Percentiles rank a stretch among this genome's conserved stretches.
These are phyloP conservation scores for Tamandua tetradactyla DNA, from an alignment of 2,797 vertebrate species.

Conservation along the genomic window DNA sequence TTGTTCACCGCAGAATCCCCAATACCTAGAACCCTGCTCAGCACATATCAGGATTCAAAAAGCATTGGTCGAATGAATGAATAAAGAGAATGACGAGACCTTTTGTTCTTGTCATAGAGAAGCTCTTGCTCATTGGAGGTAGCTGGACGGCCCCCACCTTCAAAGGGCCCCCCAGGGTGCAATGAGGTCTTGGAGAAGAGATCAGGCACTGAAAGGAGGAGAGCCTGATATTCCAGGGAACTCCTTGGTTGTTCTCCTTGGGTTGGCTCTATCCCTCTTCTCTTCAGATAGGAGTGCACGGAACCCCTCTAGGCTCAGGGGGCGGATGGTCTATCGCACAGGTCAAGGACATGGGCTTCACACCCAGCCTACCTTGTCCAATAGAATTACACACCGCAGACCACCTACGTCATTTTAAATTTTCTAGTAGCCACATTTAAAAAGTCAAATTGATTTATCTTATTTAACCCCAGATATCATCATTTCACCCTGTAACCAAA, in stretches of 20 bases:
- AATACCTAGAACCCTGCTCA: background rate
- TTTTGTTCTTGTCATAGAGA: background rate
- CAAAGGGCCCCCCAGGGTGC: background rate
- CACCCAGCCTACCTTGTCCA: background rate
- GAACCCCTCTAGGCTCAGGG: background rate
- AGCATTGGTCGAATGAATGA: background rate
- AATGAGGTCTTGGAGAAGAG: background rate
- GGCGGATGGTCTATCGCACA: rapidly evolving
- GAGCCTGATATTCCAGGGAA: background rate
- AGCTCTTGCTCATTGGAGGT: background rate
- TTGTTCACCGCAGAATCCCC: background rate
- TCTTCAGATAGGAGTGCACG: too few relatives aligned
- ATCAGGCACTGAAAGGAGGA: background rate
- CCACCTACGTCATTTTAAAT: background rate
- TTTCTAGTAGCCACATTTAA: too few relatives aligned
- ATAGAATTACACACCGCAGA: background rate
- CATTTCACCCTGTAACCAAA: background rate
- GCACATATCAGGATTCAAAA: background rate
- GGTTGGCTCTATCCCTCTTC: background rate
- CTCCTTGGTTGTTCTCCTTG: too few relatives aligned
- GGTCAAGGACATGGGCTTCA: too few relatives aligned
- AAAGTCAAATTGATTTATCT: background rate
- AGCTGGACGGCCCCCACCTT: background rate
- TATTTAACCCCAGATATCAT: background rate
- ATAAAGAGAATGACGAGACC: background rate